Evolutionary conservation across 2,113 vertebrate genomes (phyloP).

Genomic region (Herpetotheres cachinnans): DNA sequence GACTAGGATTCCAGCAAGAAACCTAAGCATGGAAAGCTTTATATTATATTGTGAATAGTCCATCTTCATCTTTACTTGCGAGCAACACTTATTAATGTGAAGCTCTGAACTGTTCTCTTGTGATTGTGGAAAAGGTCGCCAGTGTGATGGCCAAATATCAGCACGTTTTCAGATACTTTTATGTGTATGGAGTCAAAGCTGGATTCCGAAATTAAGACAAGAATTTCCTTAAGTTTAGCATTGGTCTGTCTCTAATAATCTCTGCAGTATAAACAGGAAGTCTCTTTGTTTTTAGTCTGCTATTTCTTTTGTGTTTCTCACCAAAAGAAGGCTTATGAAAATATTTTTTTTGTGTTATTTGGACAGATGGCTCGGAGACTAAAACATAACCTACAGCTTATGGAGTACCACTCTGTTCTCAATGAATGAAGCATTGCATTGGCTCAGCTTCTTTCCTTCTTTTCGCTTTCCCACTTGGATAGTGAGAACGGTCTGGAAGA

Average conservation of each 20-base stretch:
- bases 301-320: not conserved
- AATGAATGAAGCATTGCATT: not conserved
- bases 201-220: not conserved
- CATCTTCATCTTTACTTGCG: not conserved
- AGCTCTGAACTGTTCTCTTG: not conserved
- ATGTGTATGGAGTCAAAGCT: not conserved
- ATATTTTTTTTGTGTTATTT: not conserved
- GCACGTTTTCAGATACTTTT: not conserved
- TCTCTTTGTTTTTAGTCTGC: not conserved
- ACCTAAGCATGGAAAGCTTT: not conserved
- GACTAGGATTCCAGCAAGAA: not conserved
- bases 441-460: not conserved
- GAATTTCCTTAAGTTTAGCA: not conserved
- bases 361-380: not conserved
- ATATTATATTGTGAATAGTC: not conserved
- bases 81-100: not conserved
- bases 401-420: not conserved
- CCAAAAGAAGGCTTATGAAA: not conserved
- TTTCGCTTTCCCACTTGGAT: not conserved
- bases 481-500: not conserved
- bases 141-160: not conserved
- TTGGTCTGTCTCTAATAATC: not conserved
- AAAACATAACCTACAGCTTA: not conserved
- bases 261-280: conserved; percentile 17
- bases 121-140: not conserved